Base-by-base conservation (phyloP, 2,888 invertebrate genomes). In the Diaphora mendica region DNA sequence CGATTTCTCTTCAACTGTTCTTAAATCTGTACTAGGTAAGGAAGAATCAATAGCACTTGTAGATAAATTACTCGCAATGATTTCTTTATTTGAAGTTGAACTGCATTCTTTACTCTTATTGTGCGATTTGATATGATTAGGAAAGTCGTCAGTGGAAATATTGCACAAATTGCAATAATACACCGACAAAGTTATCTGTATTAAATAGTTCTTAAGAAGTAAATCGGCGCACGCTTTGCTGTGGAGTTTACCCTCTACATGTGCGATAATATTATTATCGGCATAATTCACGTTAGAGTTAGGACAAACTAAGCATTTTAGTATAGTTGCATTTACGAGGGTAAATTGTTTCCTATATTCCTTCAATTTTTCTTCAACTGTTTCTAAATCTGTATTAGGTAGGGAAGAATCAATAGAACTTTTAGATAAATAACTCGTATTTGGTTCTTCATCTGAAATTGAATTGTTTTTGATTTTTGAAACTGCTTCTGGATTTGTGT, bases 161-260 rank as follows among this genome's bases (percentile, higher is more conserved):
- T 71, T 44, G 23, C 77, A 77, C 15, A 68, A 44, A 0, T 64
- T 20, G 30, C 77, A 77, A 20, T 2, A 23, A 64, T 64, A 73
- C 3, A 30, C 0, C 20, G 35, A 64, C 15, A 33, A 11, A 15
- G 51, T 33, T 64, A 42, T 15, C 51, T 67, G 30, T 11, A 1
- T 51, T 23, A 68, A 39, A 42, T 39, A 68, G 9, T 64, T 35
- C 17, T 62, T 48, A 39, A 20, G 30, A 9, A 67, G 9, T 44
- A 67, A 67, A 30, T 9, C 3, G 1, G 17, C 26, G 20, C 26
- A 67, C 17, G 26, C 30, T 9, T 67, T 17, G 1, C 2, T 30
- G 15, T 67, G 66, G 42, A 20, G 44, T 30, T 1, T 30, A 9
- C 66, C 66, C 20, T 67, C 44, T 0, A 67, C 26, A 44, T 67